Evolutionary conservation across 2,797 vertebrate genomes (phyloP).

Genomic region (Catharus ustulatus): DNA sequence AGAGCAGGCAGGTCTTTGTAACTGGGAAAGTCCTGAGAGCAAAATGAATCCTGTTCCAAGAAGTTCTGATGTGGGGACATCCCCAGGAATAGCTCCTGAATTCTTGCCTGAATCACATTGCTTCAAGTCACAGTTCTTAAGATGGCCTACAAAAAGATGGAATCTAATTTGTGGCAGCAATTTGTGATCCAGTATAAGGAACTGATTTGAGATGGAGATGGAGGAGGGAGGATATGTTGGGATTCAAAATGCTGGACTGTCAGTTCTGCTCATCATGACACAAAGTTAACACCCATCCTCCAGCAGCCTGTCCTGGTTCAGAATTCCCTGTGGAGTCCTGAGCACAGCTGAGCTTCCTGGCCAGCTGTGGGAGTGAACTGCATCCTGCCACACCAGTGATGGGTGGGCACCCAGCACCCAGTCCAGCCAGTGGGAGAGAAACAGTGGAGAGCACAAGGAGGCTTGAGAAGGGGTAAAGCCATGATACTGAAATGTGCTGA

Average conservation of each 20-base stretch:
- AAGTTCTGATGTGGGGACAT: not conserved
- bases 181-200: not conserved
- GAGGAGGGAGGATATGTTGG: not conserved
- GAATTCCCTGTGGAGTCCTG: accelerated
- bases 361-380: not conserved
- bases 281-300: accelerated
- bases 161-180: not conserved
- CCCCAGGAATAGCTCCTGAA: not conserved
- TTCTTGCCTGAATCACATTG: not conserved
- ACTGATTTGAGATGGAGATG: not conserved
- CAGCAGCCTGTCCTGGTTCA: not conserved
- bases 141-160: not conserved
- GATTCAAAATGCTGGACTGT: not conserved
- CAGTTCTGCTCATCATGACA: not conserved
- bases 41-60: not conserved
- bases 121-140: not conserved
- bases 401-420: not conserved
- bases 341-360: not conserved
- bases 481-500: not conserved
- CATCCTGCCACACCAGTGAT: accelerated
- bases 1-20: not conserved
- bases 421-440: not conserved
- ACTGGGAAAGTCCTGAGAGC: not conserved
- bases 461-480: not conserved
- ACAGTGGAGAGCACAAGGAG: not conserved